Evolutionary conservation across 2,113 vertebrate genomes (phyloP).

Genomic region (Callipepla californica): DNA sequence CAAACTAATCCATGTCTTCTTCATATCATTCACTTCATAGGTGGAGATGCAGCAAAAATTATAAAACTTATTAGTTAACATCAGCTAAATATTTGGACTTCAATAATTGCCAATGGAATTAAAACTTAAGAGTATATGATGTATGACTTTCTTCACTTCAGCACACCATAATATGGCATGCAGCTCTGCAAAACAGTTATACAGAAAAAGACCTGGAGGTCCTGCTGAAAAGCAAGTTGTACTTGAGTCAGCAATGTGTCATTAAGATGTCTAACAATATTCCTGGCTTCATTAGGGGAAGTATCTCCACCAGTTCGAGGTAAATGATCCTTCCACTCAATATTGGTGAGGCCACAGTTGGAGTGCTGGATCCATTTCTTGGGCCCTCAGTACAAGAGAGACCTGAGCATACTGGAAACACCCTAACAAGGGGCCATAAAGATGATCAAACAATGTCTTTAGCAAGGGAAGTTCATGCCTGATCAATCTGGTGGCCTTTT

Average conservation of each 20-base stretch:
- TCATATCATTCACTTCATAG: background rate
- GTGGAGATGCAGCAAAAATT: background rate
- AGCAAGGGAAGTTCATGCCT: no score
- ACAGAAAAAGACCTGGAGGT: background rate
- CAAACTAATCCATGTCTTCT: background rate
- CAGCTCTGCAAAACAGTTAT: background rate
- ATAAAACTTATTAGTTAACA: background rate
- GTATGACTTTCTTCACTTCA: background rate
- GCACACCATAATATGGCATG: background rate
- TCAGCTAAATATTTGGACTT: background rate
- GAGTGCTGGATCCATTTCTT: background rate
- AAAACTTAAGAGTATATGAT: background rate
- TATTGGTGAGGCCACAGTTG: background rate
- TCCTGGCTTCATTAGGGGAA: background rate
- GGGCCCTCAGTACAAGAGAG: background rate
- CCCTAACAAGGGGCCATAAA: background rate
- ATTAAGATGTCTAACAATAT: background rate
- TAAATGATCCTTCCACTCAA: background rate
- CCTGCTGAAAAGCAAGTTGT: background rate
- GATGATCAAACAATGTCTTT: background rate
- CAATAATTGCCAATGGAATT: background rate
- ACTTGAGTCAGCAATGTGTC: background rate
- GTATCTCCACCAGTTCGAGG: background rate
- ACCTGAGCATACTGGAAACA: background rate
- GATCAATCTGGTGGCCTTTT: no score